phyloP scores from a whole-genome alignment of 2,797 vertebrate species.

The Salarias fasciatus region DNA sequence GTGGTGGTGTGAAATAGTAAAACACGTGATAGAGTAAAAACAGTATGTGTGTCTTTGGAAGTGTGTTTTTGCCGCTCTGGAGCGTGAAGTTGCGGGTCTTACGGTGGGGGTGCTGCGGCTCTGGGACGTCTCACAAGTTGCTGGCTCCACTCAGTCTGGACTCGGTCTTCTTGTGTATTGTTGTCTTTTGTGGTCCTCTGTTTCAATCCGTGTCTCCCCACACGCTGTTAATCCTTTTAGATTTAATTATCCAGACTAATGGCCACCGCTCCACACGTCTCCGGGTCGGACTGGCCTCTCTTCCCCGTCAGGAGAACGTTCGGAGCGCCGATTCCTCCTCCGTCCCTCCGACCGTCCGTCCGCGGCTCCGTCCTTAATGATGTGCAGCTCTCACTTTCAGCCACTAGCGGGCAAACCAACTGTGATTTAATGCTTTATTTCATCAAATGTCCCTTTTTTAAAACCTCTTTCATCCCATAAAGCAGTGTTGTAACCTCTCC shows the following conservation, averaged over 20 bases:
- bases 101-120: slow-evolving; percentile 78
- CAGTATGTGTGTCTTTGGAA: neutral
- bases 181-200: slow-evolving; percentile 62
- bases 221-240: slow-evolving; percentile 30
- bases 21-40: too few relatives aligned
- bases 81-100: slow-evolving; percentile 40
- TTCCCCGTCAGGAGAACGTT: neutral
- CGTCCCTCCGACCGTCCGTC: slow-evolving; percentile 19
- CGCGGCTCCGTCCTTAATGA: neutral
- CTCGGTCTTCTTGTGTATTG: slow-evolving; percentile 56
- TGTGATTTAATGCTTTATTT: neutral
- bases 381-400: neutral
- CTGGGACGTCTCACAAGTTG: slow-evolving; percentile 76
- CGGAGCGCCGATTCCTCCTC: slow-evolving; percentile 17
- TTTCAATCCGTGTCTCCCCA: slow-evolving; percentile 16
- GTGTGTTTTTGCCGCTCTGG: slow-evolving; percentile 5
- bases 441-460: too few relatives aligned
- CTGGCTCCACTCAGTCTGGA: slow-evolving; percentile 86
- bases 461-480: too few relatives aligned
- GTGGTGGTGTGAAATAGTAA: too few relatives aligned
- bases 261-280: slow-evolving; percentile 1
- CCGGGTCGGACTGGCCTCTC: too few relatives aligned
- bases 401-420: slow-evolving; percentile 55
- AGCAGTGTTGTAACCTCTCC: too few relatives aligned
- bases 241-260: slow-evolving; percentile 29